Evolutionary conservation across 2,888 invertebrate species (phyloP).

Genomic region (Lordiphosa fenestrarum): DNA sequence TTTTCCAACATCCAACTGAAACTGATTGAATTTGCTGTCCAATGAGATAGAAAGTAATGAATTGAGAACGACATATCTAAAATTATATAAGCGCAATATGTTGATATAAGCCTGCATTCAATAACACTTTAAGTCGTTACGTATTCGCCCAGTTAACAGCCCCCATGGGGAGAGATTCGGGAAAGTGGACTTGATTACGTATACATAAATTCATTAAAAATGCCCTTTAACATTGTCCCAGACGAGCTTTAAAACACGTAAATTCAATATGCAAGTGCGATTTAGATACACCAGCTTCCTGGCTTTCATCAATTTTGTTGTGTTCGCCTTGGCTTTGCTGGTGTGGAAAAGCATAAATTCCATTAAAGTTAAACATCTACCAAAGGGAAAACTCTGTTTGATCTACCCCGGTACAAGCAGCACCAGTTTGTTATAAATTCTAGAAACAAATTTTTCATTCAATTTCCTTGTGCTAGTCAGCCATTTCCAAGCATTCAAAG

Average conservation of each 20-base stretch:
- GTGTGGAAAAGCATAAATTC: too few species aligned
- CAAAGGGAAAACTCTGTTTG: too few species aligned
- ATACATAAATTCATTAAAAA: conserved; percentile 61
- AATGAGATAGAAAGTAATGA: conserved; percentile 42
- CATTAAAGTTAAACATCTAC: too few species aligned
- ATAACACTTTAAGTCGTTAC: conserved; percentile 15
- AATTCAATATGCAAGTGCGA: conserved; percentile 12
- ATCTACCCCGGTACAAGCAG: too few species aligned
- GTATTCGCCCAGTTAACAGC: conserved; percentile 17
- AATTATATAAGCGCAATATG: conserved; percentile 3
- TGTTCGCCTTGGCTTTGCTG: too few species aligned
- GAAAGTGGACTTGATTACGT: conserved; percentile 37
- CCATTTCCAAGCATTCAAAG: too few species aligned
- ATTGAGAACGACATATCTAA: conserved; percentile 18
- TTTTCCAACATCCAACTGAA: conserved; percentile 17
- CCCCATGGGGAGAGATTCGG: conserved; percentile 9
- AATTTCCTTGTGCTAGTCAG: too few species aligned
- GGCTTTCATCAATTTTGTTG: too few species aligned
- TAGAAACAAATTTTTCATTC: too few species aligned
- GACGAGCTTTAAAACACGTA: conserved; percentile 48
- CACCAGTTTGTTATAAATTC: too few species aligned
- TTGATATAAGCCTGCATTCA: conserved; percentile 13
- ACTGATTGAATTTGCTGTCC: conserved; percentile 39
- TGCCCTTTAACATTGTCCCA: conserved; percentile 50
- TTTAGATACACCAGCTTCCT: too few species aligned